A percentile compares a stretch with the other conserved stretches of the same genome.
These are phyloP conservation scores for Phortica magna DNA, from an alignment of 2,888 invertebrate species.

Conservation along the genomic window DNA sequence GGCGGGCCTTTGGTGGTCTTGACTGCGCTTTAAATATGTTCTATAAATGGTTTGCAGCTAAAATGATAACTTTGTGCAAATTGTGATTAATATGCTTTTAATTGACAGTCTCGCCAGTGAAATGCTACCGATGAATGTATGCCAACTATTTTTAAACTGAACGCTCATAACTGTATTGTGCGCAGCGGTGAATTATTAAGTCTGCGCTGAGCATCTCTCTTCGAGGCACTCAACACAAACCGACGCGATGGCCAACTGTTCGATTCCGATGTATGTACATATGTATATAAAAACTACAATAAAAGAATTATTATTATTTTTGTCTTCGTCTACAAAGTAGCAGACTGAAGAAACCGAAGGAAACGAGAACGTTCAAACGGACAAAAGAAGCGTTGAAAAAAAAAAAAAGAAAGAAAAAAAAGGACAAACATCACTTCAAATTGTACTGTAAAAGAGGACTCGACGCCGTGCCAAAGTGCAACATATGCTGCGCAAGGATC, in stretches of 20 bases:
- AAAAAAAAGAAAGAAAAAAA: conserved; percentile 59
- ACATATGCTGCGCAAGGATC: conserved; percentile 71
- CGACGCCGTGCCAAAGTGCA: conserved; percentile 65
- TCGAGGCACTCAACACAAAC: background rate
- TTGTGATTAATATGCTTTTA: conserved; percentile 69
- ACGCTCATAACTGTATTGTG: conserved; percentile 42
- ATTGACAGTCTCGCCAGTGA: conserved; percentile 37
- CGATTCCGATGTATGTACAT: background rate
- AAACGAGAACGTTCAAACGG: background rate
- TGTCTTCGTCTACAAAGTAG: conserved; percentile 5
- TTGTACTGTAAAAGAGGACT: conserved; percentile 29
- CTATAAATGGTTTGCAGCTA: background rate
- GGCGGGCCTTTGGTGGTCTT: conserved; percentile 19
- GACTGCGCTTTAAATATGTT: conserved; percentile 19
- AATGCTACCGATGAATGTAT: conserved; percentile 48
- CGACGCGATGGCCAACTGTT: conserved; percentile 24
- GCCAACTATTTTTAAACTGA: background rate
- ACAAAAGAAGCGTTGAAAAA: background rate
- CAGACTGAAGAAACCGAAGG: background rate
- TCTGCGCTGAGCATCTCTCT: conserved; percentile 4
- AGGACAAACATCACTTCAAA: conserved; percentile 46
- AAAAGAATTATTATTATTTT: conserved; percentile 17
- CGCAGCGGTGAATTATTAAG: conserved; percentile 32
- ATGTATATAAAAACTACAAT: background rate
- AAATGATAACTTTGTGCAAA: conserved; percentile 39